Percentiles rank a stretch among this genome's conserved stretches.
Conservation (phyloP, 2,888 invertebrate species). For the Nysson spinosus region DNA sequence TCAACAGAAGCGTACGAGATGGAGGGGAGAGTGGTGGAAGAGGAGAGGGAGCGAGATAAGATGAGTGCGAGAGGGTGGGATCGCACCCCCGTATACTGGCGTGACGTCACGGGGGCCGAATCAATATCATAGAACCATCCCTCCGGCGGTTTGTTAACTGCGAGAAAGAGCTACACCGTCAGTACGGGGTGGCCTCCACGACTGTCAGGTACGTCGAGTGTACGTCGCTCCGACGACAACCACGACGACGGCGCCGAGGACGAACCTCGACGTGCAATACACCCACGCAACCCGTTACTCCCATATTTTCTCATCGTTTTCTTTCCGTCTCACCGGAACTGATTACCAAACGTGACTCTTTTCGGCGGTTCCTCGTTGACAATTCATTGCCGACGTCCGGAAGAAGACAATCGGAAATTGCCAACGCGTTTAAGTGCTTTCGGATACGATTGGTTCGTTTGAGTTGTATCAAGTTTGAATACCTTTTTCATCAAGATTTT, state of each 20-base stretch:
- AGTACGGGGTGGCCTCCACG: conserved; percentile 75
- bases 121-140: conserved; percentile 70
- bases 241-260: conserved; percentile 46
- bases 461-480: no score
- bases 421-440: no score
- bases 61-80: conserved; percentile 48
- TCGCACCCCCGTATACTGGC: conserved; percentile 51
- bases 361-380: no score
- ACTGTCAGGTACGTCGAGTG: conserved; percentile 70
- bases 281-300: no score
- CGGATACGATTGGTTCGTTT: no score
- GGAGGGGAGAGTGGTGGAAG: conserved; percentile 26
- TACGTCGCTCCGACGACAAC: conserved; percentile 65
- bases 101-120: conserved; percentile 69
- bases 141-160: conserved; percentile 64
- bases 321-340: no score
- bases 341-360: no score
- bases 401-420: no score
- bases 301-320: no score
- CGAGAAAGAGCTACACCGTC: conserved; percentile 64
- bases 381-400: no score
- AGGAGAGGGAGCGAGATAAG: conserved; percentile 13
- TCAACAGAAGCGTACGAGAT: conserved; percentile 4
- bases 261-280: conserved; percentile 17
- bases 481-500: no score